Conservation (phyloP, 30 jellyfish, hydroid and myxozoan species). For the Hydractinia symbiolongicarpus region DNA sequence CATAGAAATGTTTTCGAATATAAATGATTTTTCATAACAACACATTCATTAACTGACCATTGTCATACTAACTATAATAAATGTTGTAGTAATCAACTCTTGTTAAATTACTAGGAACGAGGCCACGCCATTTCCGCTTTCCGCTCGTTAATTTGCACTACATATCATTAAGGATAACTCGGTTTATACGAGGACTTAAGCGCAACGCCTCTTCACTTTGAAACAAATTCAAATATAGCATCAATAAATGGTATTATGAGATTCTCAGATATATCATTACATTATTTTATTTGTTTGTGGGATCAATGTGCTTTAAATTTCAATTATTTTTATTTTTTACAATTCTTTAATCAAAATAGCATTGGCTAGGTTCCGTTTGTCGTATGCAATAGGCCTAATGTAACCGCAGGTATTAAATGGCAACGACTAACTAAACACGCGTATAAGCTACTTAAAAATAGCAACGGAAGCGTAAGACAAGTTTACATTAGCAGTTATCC, state of each 20-base stretch:
- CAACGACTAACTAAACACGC: no score
- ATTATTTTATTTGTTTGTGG: background rate
- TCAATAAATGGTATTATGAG: background rate
- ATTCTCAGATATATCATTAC: background rate
- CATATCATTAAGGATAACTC: no score
- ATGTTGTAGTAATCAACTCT: background rate
- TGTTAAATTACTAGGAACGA: background rate
- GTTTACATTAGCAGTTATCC: no score
- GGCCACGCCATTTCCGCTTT: slow-evolving; percentile 17
- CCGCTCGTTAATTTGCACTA: slow-evolving; percentile 1
- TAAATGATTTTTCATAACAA: background rate
- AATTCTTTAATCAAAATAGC: no score
- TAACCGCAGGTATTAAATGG: no score
- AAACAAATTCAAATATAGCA: background rate
- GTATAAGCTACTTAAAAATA: no score
- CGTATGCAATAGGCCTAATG: no score
- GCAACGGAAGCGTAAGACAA: no score
- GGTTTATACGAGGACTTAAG: no score
- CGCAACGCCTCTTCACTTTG: no score
- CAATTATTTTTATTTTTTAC: no score
- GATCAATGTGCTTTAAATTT: background rate
- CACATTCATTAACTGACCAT: slow-evolving; percentile 1
- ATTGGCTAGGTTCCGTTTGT: no score
- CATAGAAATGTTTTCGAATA: background rate
- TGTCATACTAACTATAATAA: background rate